Conservation (phyloP, 35 echinoderm and acorn worm genomes). For the Heliocidaris erythrogramma region DNA sequence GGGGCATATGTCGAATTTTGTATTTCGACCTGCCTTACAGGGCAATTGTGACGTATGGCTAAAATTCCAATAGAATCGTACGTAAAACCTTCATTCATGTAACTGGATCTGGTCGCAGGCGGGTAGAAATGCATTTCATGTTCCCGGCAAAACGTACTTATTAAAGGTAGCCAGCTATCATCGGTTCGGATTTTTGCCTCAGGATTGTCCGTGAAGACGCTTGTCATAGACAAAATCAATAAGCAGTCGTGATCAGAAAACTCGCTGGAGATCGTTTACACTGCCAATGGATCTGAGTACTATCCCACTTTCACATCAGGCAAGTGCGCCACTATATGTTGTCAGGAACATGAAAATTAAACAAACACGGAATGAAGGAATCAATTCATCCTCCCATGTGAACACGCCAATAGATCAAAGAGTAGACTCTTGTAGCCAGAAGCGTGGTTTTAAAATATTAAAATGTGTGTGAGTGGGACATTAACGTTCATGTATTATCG, state of each 20-base stretch:
- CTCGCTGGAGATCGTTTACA: not conserved
- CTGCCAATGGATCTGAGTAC: not conserved
- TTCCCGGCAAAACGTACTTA: not conserved
- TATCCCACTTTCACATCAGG: not conserved
- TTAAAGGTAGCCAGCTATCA: not conserved
- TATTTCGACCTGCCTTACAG: not conserved
- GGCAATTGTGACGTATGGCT: not conserved
- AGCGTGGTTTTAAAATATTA: not conserved
- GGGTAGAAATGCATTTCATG: not conserved
- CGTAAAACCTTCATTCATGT: not conserved
- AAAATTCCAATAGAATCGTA: not conserved
- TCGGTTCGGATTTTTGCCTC: not conserved
- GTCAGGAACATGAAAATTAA: not conserved
- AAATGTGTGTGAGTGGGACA: constrained; percentile 1
- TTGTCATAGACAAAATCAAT: constrained; percentile 11
- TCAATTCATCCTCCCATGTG: not conserved
- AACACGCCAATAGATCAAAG: not conserved
- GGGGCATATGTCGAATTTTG: not conserved
- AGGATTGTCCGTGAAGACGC: not conserved
- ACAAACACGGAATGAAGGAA: not conserved
- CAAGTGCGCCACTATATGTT: not conserved
- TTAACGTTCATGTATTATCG: not conserved
- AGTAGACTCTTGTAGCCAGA: not conserved
- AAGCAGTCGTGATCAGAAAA: not conserved
- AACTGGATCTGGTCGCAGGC: not conserved